Evolutionary conservation across 2,888 invertebrate species (phyloP).

Genomic region (Hydrotaea diabolus): DNA sequence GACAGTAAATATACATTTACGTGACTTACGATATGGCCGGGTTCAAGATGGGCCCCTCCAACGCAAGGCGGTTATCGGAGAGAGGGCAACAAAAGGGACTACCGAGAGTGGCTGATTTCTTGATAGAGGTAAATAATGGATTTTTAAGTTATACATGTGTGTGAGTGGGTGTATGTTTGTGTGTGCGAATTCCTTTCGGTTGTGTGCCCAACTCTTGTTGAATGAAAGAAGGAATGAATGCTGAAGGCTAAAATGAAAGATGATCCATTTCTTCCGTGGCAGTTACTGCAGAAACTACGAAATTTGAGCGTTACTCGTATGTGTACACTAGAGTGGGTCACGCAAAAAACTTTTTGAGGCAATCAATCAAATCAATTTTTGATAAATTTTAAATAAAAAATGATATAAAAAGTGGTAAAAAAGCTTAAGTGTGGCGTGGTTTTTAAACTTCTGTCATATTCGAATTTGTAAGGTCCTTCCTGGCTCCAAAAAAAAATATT

Average conservation of each 20-base stretch:
- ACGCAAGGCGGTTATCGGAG: background rate
- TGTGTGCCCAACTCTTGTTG: too few relatives aligned
- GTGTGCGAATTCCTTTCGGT: too few relatives aligned
- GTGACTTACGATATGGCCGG: conserved; percentile 49
- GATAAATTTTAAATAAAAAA: too few relatives aligned
- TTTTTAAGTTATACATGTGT: conserved; percentile 39
- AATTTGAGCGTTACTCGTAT: background rate
- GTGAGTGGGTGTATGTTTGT: too few relatives aligned
- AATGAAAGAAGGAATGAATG: background rate
- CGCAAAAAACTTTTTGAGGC: too few relatives aligned
- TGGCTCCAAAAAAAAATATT: too few relatives aligned
- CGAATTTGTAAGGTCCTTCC: too few relatives aligned
- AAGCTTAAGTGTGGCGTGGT: too few relatives aligned
- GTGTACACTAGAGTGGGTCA: too few relatives aligned
- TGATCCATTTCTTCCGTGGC: background rate
- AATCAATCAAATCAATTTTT: too few relatives aligned
- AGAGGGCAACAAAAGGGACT: background rate
- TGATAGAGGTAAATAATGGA: conserved; percentile 41
- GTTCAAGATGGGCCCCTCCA: background rate
- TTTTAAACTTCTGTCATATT: too few relatives aligned
- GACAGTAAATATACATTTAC: conserved; percentile 58
- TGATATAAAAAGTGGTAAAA: too few relatives aligned
- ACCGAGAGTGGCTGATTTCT: conserved; percentile 21
- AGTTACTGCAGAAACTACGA: background rate
- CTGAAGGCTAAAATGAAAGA: background rate